Evolutionary conservation across 2,888 invertebrate genomes (phyloP), one percentile per base, ranked within the genome.

Genomic region (Timema cristinae): DNA sequence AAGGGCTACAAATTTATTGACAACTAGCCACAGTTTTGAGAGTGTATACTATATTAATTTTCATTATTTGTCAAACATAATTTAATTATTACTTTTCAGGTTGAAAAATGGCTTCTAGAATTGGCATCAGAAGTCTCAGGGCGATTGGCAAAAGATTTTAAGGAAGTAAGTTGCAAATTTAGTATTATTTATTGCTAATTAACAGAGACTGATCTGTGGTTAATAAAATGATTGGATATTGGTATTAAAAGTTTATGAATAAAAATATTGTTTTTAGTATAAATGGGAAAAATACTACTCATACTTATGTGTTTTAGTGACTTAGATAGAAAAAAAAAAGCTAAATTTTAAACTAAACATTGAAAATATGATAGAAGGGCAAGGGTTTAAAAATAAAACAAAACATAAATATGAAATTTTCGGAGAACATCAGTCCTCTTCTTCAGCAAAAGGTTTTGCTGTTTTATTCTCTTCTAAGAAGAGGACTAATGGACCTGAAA

Each of bases 61-160:
- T 54, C 11, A 54, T 54, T n/a, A 54, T 54, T 54, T 54, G 16
- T 13, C 2, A 4, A 63, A n/a, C 63, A 67, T 51, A 50, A 68
- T 66, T 9, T 11, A 68, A 54, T 7, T 56, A 56, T 73, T 69
- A 72, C 68, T 13, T 69, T 73, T 67, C 73, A 82, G 80, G 81
- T 84, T 50, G 76, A 86, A 69, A 90, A 92, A 79, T 97, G 97
- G 97, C 83, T 95, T 0, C 84, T 84, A 66, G 93, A 94, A 79
- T 83, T 98, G 13, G 86, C 92, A 0, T 87, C 87, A 68, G 97
- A 98, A 85, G 88, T 98, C 66, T 87, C 88, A 32, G 95, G 95
- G 79, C 86, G 97, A 70, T 82, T 97, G 48, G 88, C 90, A 61
- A 90, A 91, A 79, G 97, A 97, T 83, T 84, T 87, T 0, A 81